Percentiles rank a stretch among this genome's conserved stretches.
These are phyloP conservation scores for Cheilinus undulatus DNA, from an alignment of 2,113 vertebrate genomes.

Conservation along the genomic window DNA sequence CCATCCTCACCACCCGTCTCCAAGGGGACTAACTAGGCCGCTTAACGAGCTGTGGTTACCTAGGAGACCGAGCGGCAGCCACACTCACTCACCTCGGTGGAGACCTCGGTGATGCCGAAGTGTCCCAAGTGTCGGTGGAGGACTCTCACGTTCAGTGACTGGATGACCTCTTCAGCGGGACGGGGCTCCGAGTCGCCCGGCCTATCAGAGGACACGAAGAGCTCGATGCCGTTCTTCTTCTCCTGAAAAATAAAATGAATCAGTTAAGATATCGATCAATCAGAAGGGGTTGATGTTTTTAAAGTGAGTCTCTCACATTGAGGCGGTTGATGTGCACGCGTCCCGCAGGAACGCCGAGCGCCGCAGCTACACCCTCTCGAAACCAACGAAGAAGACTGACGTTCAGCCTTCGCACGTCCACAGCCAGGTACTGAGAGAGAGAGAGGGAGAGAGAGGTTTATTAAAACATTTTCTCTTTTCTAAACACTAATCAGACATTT, in stretches of 20 bases:
- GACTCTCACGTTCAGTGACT: constrained; percentile 90
- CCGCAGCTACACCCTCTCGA: constrained; percentile 90
- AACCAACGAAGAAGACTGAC: constrained; percentile 90
- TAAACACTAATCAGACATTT: too few relatives aligned
- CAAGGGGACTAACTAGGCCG: constrained; percentile 13
- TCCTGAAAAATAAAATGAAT: constrained; percentile 75
- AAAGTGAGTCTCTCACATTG: constrained; percentile 79
- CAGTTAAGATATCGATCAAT: not conserved
- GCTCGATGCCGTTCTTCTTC: constrained; percentile 91
- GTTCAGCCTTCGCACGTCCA: constrained; percentile 92
- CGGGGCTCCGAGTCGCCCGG: constrained; percentile 84
- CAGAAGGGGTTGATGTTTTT: not conserved
- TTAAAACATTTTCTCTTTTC: too few relatives aligned
- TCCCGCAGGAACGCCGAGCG: constrained; percentile 88
- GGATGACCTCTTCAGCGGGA: constrained; percentile 91
- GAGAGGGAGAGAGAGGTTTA: constrained; percentile 37
- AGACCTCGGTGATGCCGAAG: constrained; percentile 92
- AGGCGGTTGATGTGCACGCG: constrained; percentile 95
- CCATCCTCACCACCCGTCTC: constrained; percentile 28
- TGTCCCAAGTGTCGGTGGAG: constrained; percentile 90
- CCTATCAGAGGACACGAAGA: constrained; percentile 92
- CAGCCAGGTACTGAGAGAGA: constrained; percentile 89
- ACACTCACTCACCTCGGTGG: constrained; percentile 87
- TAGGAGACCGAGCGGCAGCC: not conserved
- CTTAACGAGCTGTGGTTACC: constrained; percentile 5